Conservation (phyloP, 2,888 invertebrate species). For the Lepeophtheirus nordmannii region DNA sequence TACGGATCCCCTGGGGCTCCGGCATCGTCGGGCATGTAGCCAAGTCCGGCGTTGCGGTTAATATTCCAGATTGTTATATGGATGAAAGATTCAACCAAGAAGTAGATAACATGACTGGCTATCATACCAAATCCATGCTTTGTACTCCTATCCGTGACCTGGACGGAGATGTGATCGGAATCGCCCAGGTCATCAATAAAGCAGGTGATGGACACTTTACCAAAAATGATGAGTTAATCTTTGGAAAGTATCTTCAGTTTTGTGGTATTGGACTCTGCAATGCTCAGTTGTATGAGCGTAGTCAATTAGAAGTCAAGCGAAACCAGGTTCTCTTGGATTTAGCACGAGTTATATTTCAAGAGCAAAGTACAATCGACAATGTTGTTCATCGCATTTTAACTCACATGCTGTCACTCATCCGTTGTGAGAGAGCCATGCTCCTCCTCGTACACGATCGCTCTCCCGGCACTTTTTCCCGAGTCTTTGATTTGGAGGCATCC, state of each 20-base stretch:
- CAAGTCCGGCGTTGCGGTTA: constrained; percentile 76
- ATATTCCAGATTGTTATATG: constrained; percentile 90
- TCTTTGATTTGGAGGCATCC: constrained; percentile 80
- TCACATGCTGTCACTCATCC: constrained; percentile 81
- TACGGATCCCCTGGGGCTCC: constrained; percentile 81
- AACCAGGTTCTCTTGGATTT: constrained; percentile 84
- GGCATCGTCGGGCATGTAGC: constrained; percentile 91
- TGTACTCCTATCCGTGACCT: constrained; percentile 93
- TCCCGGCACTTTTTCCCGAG: constrained; percentile 79
- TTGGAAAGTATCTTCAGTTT: constrained; percentile 81
- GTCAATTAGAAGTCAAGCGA: constrained; percentile 81
- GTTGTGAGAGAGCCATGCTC: constrained; percentile 80
- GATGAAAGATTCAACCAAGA: constrained; percentile 43
- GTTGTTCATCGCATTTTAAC: constrained; percentile 82
- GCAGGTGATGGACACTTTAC: constrained; percentile 63
- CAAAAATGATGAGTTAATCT: constrained; percentile 71
- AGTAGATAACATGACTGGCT: constrained; percentile 81
- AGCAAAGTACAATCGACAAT: constrained; percentile 88
- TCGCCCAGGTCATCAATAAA: constrained; percentile 90
- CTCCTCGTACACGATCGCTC: constrained; percentile 76
- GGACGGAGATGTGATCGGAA: constrained; percentile 85
- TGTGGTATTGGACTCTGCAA: constrained; percentile 88
- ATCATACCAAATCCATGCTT: constrained; percentile 73
- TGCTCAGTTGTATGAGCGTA: constrained; percentile 88
- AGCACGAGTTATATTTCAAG: constrained; percentile 91